These are phyloP conservation scores for Phortica magna DNA, from an alignment of 2,888 invertebrate genomes.

Conservation along the genomic window DNA sequence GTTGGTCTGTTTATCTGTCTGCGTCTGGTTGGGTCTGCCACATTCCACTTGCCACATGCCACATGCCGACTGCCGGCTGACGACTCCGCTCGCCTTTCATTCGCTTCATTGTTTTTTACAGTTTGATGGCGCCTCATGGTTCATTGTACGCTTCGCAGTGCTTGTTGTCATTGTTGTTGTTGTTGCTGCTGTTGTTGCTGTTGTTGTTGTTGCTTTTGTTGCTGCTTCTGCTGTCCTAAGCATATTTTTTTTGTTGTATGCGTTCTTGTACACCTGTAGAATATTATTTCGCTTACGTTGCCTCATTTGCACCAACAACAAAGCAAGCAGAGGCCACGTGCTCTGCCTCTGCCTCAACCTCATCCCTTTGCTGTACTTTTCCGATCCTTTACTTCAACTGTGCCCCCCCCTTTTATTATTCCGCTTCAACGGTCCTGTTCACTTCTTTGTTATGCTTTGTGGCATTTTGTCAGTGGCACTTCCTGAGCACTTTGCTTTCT, in stretches of 20 bases:
- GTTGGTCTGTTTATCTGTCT: conserved; percentile 35
- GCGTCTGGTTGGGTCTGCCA: neutral
- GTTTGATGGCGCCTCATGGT: conserved; percentile 62
- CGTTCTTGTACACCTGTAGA: conserved; percentile 51
- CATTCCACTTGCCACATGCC: no score
- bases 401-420: neutral
- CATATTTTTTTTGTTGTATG: conserved; percentile 4
- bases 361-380: conserved; percentile 1
- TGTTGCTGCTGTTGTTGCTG: neutral
- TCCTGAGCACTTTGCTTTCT: conserved; percentile 32
- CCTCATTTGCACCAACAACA: conserved; percentile 36
- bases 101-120: conserved; percentile 68
- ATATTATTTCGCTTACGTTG: conserved; percentile 47
- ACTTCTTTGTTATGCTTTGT: conserved; percentile 20
- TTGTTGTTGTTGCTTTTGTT: conserved; percentile 6
- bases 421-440: conserved; percentile 24
- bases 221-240: conserved; percentile 14
- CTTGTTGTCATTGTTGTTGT: conserved; percentile 13
- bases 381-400: neutral
- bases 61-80: neutral
- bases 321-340: conserved; percentile 34
- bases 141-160: conserved; percentile 57
- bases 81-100: neutral
- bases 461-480: conserved; percentile 21
- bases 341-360: neutral